phyloP scores from a whole-genome alignment of 1,140 invertebrate genomes.

The Lineus longissimus region DNA sequence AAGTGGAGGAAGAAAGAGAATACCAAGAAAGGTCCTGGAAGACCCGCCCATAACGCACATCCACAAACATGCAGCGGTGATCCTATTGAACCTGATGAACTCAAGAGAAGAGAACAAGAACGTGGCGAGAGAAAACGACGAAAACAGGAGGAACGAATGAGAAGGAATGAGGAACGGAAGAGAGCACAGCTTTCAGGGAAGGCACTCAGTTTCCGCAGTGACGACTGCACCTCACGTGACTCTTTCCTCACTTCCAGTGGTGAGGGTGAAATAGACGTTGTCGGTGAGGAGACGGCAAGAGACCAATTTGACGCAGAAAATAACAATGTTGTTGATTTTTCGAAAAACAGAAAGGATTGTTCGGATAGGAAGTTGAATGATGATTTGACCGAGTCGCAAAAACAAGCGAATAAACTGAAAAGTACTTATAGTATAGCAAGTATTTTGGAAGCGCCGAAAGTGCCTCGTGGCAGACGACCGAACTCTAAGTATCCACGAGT shows the following conservation, averaged over 20 bases:
- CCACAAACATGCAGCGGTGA: conserved; percentile 96
- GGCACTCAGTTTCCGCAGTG: background rate
- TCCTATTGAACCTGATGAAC: conserved; percentile 86
- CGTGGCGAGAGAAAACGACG: conserved; percentile 65
- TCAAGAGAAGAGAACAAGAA: conserved; percentile 83
- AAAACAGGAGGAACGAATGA: conserved; percentile 65
- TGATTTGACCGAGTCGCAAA: background rate
- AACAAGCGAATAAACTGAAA: conserved; percentile 2
- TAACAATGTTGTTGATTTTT: background rate
- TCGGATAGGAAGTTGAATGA: background rate
- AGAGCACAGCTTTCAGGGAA: background rate
- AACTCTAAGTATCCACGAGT: conserved; percentile 56
- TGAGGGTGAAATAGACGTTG: conserved; percentile 14
- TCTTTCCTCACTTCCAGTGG: background rate
- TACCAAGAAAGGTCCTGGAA: conserved; percentile 95
- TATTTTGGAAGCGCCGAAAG: conserved; percentile 46
- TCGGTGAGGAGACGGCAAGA: conserved; percentile 9
- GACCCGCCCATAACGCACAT: conserved; percentile 96
- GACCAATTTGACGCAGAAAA: conserved; percentile 1
- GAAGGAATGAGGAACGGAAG: conserved; percentile 39
- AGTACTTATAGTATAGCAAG: conserved; percentile 47
- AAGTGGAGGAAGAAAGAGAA: conserved; percentile 99
- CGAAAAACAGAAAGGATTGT: background rate
- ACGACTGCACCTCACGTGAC: conserved; percentile 2
- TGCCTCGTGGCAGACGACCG: conserved; percentile 51